These are phyloP conservation scores for Parochlus steinenii DNA, from an alignment of 2,888 invertebrate genomes.

Conservation along the genomic window DNA sequence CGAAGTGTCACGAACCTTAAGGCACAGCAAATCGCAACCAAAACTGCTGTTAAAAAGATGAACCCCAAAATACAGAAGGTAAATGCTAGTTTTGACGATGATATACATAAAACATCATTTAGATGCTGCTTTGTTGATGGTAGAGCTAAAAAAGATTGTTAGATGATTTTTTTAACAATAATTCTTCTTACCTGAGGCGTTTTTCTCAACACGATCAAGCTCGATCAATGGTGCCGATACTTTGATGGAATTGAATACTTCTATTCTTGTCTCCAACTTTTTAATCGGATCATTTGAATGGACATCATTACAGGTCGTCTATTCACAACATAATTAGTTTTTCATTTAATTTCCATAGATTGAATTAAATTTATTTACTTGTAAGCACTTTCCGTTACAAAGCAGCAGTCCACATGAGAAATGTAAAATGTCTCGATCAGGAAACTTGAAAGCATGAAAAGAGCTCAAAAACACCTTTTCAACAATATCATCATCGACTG, in stretches of 20 bases:
- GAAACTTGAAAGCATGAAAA: slow-evolving; percentile 71
- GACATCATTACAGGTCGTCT: too few species aligned
- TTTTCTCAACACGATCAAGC: slow-evolving; percentile 31
- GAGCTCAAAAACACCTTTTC: slow-evolving; percentile 32
- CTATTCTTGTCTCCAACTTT: too few species aligned
- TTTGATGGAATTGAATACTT: slow-evolving; percentile 67
- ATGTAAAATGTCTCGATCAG: slow-evolving; percentile 59
- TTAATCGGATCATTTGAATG: too few species aligned
- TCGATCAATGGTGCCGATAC: slow-evolving; percentile 65
- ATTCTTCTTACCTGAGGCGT: slow-evolving; percentile 8
- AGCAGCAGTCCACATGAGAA: slow-evolving; percentile 59
- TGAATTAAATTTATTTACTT: slow-evolving; percentile 31
- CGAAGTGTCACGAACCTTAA: slow-evolving; percentile 9
- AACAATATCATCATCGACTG: slow-evolving; percentile 29
- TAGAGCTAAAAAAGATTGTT: slow-evolving; percentile 4
- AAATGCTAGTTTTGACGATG: slow-evolving; percentile 58
- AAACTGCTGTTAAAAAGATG: slow-evolving; percentile 52
- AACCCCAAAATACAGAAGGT: slow-evolving; percentile 55
- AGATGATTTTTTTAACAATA: slow-evolving; percentile 11
- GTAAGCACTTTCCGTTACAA: slow-evolving; percentile 54
- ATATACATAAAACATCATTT: slow-evolving; percentile 41
- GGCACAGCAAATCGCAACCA: slow-evolving; percentile 45
- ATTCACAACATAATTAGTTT: too few species aligned
- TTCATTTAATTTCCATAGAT: too few species aligned
- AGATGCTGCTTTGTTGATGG: neutral